Base-by-base conservation (phyloP, 2,888 invertebrate genomes). In the Coenonympha glycerion region DNA sequence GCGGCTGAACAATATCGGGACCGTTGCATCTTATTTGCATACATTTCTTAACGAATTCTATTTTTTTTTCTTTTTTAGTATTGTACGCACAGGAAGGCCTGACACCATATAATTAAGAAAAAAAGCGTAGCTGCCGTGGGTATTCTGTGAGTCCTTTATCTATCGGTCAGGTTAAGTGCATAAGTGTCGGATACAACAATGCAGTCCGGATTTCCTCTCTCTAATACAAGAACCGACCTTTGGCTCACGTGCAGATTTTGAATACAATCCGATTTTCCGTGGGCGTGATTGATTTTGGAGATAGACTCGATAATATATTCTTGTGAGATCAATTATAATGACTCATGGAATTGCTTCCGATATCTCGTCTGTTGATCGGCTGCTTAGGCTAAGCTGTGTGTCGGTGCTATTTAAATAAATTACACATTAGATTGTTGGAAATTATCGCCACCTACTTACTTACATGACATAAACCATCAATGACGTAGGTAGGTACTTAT, bases 271-370 rank as follows among this genome's bases (percentile, higher is more conserved):
- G 64, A 80, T 83, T 82, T 83, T 85, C 73, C 80, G 79, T 81
- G 80, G 87, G 87, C 84, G 87, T 87, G 81, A 87, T 87, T 74
- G 87, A 87, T 87, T 82, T 79, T 69, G 60, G 69, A 83, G 84
- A 86, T 85, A 84, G 71, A 67, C 73, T 79, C 72, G 69, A 73
- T n/a, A n/a, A n/a, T 55, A 46, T 70, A 63, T 73, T 72, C 67
- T 64, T 65, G 61, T 66, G 63, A 61, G 65, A 72, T 73, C 64
- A 57, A 65, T 68, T 68, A 66, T 61, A 65, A 71, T 67, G 69
- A 70, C 68, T 71, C 58, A 67, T 65, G 66, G 72, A 71, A 71
- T 69, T 68, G 62, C 67, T 73, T 68, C 62, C 63, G 56, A 56
- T 62, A 56, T 55, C 56, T 55, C 55, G 60, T 59, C 42, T 13